These are phyloP conservation scores for Alloplasta piceator DNA, from an alignment of 2,888 invertebrate species.

Conservation along the genomic window DNA sequence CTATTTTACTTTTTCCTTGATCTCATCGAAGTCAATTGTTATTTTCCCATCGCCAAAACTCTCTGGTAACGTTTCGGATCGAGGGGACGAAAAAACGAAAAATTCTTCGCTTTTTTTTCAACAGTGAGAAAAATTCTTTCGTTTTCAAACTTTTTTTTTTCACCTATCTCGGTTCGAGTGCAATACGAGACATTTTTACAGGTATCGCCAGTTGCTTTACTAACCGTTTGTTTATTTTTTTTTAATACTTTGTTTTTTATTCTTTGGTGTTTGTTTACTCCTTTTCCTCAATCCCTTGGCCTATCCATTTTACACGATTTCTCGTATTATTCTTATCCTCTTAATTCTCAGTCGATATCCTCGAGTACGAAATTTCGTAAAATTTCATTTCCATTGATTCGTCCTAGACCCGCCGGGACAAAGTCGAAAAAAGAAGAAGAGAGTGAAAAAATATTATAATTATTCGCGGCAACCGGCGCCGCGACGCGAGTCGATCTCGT, in stretches of 20 bases:
- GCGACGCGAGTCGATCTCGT: constrained; percentile 41
- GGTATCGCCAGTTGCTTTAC: neutral
- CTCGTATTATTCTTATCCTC: neutral
- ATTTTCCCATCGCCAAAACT: too few species aligned
- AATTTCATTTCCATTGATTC: constrained; percentile 1
- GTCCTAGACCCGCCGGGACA: constrained; percentile 75
- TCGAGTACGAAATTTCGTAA: constrained; percentile 25
- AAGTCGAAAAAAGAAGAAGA: constrained; percentile 11
- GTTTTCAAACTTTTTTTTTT: neutral
- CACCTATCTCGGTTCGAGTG: neutral
- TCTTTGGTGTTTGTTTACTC: constrained; percentile 36
- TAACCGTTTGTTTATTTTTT: neutral
- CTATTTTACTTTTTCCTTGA: too few species aligned
- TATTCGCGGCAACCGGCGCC: constrained; percentile 58
- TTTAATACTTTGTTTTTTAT: constrained; percentile 22
- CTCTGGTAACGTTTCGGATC: too few species aligned
- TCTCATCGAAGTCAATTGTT: too few species aligned
- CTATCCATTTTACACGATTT: constrained; percentile 3
- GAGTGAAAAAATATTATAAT: neutral
- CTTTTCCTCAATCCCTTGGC: neutral
- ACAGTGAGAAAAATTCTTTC: too few species aligned
- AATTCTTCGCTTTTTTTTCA: too few species aligned
- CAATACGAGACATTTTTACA: neutral
- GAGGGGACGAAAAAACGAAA: too few species aligned
- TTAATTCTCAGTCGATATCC: constrained; percentile 1